Evolutionary conservation across 1,140 invertebrate species (phyloP).

Genomic region (Yoshiicerus persimilis): DNA sequence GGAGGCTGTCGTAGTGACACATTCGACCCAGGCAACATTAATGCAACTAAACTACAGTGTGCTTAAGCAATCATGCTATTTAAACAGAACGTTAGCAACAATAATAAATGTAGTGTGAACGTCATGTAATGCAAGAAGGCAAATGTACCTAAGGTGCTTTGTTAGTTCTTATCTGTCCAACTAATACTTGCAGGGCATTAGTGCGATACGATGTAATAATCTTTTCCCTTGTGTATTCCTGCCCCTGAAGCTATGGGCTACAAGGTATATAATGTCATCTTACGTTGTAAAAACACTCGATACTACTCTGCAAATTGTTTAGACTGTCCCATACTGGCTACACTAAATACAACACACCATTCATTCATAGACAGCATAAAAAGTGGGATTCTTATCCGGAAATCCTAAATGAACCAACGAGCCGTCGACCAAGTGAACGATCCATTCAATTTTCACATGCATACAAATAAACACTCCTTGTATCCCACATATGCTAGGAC

Average conservation of each 20-base stretch:
- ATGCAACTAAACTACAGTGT: neutral
- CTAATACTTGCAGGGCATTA: neutral
- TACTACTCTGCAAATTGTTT: neutral
- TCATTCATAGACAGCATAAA: neutral
- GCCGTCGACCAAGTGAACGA: conserved; percentile 17
- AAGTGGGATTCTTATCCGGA: neutral
- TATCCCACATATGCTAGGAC: neutral
- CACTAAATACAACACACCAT: neutral
- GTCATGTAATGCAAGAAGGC: neutral
- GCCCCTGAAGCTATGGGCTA: conserved; percentile 13
- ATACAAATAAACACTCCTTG: neutral
- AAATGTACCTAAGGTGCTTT: neutral
- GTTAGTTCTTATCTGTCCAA: neutral
- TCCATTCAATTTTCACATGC: conserved; percentile 14
- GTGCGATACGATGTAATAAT: neutral
- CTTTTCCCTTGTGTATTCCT: neutral
- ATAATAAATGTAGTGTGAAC: neutral
- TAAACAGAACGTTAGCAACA: neutral
- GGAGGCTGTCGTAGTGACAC: neutral
- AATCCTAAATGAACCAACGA: conserved; percentile 14
- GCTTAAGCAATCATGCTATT: neutral
- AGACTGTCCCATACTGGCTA: neutral
- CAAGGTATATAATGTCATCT: neutral
- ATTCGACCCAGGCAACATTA: neutral
- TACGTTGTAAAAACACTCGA: neutral